These are phyloP conservation scores for Ophion costatus DNA, from an alignment of 2,888 invertebrate species.

Conservation along the genomic window DNA sequence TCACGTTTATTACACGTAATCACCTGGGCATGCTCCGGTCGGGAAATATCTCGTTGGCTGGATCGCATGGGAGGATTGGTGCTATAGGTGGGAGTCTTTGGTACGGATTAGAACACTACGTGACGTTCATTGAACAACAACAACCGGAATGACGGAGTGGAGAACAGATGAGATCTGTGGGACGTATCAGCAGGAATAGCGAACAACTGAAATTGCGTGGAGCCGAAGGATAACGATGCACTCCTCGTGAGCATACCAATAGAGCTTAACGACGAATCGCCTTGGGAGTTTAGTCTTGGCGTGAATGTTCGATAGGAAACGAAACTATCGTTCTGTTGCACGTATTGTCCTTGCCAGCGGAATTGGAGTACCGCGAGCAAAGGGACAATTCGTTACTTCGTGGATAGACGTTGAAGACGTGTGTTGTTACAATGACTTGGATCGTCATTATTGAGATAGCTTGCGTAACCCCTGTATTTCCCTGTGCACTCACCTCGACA, in stretches of 20 bases:
- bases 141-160: not conserved
- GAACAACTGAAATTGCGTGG: slow-evolving; percentile 45
- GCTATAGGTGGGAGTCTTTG: not conserved
- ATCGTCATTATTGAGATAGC: not conserved
- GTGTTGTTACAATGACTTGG: not conserved
- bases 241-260: slow-evolving; percentile 20
- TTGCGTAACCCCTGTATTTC: not conserved
- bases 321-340: not conserved
- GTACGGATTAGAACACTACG: not conserved
- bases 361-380: no score
- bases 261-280: slow-evolving; percentile 7
- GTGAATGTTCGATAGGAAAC: not conserved
- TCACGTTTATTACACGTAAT: slow-evolving; percentile 23
- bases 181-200: slow-evolving; percentile 33
- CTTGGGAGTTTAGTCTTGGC: slow-evolving; percentile 18
- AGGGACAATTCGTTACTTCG: not conserved
- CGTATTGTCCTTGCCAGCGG: not conserved
- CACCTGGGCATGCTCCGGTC: not conserved
- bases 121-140: slow-evolving; percentile 22
- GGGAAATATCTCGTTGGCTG: slow-evolving; percentile 7
- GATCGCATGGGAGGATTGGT: not conserved
- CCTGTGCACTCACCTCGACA: slow-evolving; percentile 86
- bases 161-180: not conserved
- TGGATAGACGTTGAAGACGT: not conserved
- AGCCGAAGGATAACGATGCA: slow-evolving; percentile 48